Percentiles rank a stretch among this genome's conserved stretches.
Conservation (phyloP, 2,888 invertebrate species). For the Acholoe squamosa region DNA sequence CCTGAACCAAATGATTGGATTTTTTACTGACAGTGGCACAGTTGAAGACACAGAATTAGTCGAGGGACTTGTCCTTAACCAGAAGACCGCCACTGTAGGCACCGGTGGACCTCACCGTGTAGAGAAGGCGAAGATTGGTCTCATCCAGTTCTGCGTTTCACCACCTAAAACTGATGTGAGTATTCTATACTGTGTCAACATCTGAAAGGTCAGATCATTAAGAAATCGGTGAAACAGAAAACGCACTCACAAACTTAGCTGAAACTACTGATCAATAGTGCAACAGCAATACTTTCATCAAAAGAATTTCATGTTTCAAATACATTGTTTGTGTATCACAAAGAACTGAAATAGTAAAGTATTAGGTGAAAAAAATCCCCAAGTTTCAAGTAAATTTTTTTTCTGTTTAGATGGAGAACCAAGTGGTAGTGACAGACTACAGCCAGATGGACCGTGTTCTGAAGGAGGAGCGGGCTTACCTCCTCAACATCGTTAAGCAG, state of each 20-base stretch:
- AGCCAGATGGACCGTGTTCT: slow-evolving; percentile 99
- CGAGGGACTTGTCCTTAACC: slow-evolving; percentile 97
- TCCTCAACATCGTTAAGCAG: slow-evolving; percentile 98
- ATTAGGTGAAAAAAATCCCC: too few species aligned
- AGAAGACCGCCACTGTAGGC: slow-evolving; percentile 88
- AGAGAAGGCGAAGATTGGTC: slow-evolving; percentile 98
- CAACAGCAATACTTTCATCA: not conserved
- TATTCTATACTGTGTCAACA: too few species aligned
- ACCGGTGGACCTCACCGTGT: slow-evolving; percentile 95
- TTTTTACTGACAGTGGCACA: slow-evolving; percentile 88
- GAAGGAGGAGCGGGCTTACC: slow-evolving; percentile 98
- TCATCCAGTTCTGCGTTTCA: slow-evolving; percentile 99
- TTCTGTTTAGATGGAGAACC: slow-evolving; percentile 83
- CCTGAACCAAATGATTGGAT: not conserved
- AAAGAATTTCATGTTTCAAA: too few species aligned
- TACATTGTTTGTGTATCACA: too few species aligned
- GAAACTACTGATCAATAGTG: too few species aligned
- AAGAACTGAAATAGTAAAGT: too few species aligned
- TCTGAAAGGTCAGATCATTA: too few species aligned
- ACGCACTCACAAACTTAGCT: too few species aligned
- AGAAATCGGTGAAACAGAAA: too few species aligned
- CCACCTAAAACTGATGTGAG: slow-evolving; percentile 96
- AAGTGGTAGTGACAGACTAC: slow-evolving; percentile 95
- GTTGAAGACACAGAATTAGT: slow-evolving; percentile 98
- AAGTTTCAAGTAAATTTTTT: not conserved